Evolutionary conservation across 1,140 invertebrate genomes (phyloP), one percentile per base, ranked within the genome.

Genomic region (Orchestia grillus): DNA sequence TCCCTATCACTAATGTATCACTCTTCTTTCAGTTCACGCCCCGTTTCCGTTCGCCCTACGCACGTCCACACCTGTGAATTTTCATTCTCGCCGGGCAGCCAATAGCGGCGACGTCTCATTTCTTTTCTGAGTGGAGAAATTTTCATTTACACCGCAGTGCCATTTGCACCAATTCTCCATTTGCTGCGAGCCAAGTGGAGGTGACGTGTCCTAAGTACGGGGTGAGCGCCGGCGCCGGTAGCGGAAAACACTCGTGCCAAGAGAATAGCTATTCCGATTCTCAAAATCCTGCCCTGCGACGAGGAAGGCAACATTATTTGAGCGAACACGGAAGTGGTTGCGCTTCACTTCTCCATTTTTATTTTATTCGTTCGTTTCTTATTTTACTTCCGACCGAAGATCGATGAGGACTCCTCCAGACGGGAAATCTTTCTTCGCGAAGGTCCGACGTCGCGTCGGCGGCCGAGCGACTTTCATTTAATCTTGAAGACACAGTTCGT

Each of bases 351-450:
- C 62, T 77, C 62, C 36, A 77, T 77, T 77, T 77, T 77, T 23
- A 23, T 77, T 77, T 77, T 77, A 23, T 77, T 77, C 62, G 62
- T 77, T 77, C 62, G 62, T 36, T 36, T 77, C 62, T 8, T 77
- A 77, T 77, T 77, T 77, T 28, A 77, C 62, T 77, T 77, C 62
- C 62, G 62, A 77, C 28, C 62, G 62, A 77, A 77, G 62, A 77
- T 77, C 62, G 62, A 77, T 77, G 62, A 77, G 62, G 28, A 77
- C 15, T 77, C 62, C 62, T 77, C 62, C 15, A 77, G 62, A 77
- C 62, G 62, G 62, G 62, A 77, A 77, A 77, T 77, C 62, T 77
- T 77, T 77, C 62, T 77, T 77, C 62, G 62, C 62, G 62, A 77
- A 23, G 11, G 28, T 3, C 62, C 62, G 62, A 77, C 62, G 62